Conservation (phyloP, 2,113 vertebrate genomes). For the Thalassoma bifasciatum region DNA sequence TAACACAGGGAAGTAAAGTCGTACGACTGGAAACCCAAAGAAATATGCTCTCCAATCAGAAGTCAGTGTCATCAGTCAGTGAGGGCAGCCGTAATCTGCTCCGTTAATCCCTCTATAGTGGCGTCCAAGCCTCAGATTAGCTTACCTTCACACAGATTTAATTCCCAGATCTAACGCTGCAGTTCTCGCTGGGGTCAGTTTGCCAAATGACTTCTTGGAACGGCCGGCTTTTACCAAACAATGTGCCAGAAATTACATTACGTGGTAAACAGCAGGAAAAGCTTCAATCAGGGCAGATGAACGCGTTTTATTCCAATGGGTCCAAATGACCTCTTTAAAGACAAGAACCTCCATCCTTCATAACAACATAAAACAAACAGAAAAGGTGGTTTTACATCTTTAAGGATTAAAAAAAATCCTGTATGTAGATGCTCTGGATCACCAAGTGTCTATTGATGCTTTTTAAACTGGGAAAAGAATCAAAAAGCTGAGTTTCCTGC, state of each 20-base stretch:
- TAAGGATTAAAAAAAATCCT: not conserved
- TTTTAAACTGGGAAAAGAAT: not conserved
- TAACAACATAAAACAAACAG: not conserved
- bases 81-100: conserved; percentile 49
- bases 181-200: conserved; percentile 3
- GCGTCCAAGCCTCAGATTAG: conserved; percentile 49
- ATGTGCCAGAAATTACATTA: not conserved
- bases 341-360: not conserved
- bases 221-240: conserved; percentile 15
- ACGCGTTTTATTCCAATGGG: not conserved
- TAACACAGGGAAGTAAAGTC: not conserved
- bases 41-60: conserved; percentile 34
- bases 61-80: conserved; percentile 24
- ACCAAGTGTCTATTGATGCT: not conserved
- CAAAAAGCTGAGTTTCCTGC: not conserved
- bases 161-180: conserved; percentile 10
- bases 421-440: not conserved
- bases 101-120: conserved; percentile 37
- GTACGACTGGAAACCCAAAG: conserved; percentile 12
- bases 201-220: conserved; percentile 23
- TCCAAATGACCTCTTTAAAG: not conserved
- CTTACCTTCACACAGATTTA: conserved; percentile 36
- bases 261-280: not conserved
- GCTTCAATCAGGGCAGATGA: not conserved
- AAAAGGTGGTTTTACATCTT: not conserved